Percentiles rank a stretch among this genome's conserved stretches.
Evolutionary conservation across 2,113 vertebrate species (phyloP).

Genomic region (Salvator merianae): DNA sequence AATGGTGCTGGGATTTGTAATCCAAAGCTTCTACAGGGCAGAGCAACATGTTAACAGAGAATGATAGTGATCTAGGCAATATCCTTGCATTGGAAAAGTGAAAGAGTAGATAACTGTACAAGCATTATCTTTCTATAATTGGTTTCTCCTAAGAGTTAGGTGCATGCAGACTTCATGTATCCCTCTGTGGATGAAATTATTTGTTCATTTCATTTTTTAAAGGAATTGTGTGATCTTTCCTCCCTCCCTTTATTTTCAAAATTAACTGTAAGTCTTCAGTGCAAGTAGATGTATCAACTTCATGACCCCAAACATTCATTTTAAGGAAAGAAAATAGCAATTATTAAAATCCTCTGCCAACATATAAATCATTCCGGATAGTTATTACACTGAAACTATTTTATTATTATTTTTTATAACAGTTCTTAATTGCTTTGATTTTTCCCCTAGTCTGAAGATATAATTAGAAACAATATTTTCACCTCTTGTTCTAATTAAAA

Average conservation of each 20-base stretch:
- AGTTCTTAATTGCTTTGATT: conserved; percentile 66
- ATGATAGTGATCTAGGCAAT: not conserved
- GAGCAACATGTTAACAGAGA: no score
- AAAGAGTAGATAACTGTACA: not conserved
- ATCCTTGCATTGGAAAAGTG: not conserved
- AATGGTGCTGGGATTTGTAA: no score
- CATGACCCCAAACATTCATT: conserved; percentile 34
- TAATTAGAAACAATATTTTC: conserved; percentile 73
- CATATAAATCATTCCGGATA: conserved; percentile 56
- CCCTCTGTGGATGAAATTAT: conserved; percentile 12
- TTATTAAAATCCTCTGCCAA: conserved; percentile 48
- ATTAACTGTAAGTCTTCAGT: conserved; percentile 13
- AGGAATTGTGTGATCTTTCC: not conserved
- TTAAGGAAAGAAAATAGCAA: conserved; percentile 53
- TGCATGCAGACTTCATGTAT: conserved; percentile 2
- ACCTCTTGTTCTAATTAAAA: conserved; percentile 75
- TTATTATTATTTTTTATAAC: conserved; percentile 68
- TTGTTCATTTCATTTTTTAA: conserved; percentile 15
- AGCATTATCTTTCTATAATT: not conserved
- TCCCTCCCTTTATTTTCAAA: not conserved
- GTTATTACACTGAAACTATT: conserved; percentile 63
- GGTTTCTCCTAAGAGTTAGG: not conserved
- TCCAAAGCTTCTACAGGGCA: no score
- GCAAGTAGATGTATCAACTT: conserved; percentile 27
- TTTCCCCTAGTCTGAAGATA: conserved; percentile 57